Base-by-base conservation (phyloP, 2,113 vertebrate species). In the Eurystomus gularis region DNA sequence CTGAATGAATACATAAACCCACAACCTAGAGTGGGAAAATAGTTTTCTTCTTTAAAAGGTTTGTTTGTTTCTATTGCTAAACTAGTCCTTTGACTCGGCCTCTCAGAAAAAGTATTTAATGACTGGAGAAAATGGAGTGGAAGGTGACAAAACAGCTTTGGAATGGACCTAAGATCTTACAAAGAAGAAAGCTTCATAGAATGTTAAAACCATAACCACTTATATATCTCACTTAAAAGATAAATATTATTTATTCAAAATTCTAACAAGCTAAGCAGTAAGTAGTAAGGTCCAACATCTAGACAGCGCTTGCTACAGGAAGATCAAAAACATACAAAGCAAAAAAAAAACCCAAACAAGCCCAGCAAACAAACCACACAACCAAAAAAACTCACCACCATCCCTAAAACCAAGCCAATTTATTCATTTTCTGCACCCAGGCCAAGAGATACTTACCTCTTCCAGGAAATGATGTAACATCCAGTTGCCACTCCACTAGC, bases 381-480 rank as follows among this genome's bases (percentile, higher is more conserved):
- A 39, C 13, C 29, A 4, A 48, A 48, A 48, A 48, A 86, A 48
- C 13, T 37, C 25, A 20, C 18, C 25, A 58, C 20, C 24, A 73
- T 10, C 25, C 21, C 23, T 70, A 61, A 80, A 79, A 49, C 0
- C 5, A 81, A 77, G 54, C 12, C 28, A 58, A 25, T 7, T 68
- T 49, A 51, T 5, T 66, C 61, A 37, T 7, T 73, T 33, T 55
- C 19, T 11, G 26, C 35, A 42, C 19, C 29, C 17, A 49, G n/a
- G 28, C 37, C 21, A 66, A 33, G 14, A 51, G 14, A 60, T 40
- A 35, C 68, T 79, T 91, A 99, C 99, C 99, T 99, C 96, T 98
- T 99, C 99, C 99, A 99, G 66, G 98, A 99, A 86, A 99, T 97
- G 37, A 98, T 11, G 44, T 99, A 99, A 94, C 97, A 98, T 46